Conservation (phyloP, 2,113 vertebrate species). For the Mixornis gularis region DNA sequence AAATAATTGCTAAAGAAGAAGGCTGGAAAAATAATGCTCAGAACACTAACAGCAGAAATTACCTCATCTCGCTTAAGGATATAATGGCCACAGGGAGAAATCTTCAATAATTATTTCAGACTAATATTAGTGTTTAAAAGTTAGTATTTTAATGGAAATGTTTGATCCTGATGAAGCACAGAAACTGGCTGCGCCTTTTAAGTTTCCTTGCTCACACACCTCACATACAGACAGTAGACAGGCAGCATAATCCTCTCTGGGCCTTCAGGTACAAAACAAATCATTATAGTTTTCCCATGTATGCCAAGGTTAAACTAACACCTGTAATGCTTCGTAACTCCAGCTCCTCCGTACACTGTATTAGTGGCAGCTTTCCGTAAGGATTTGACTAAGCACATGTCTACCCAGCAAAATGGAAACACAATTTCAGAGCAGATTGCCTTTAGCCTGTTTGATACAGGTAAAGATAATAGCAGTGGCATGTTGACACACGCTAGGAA, state of each 20-base stretch:
- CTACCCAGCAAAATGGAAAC: background rate
- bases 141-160: slow-evolving; percentile 52
- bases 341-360: background rate
- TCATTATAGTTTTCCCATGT: slow-evolving; percentile 12
- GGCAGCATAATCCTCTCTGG: slow-evolving; percentile 3
- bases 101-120: slow-evolving; percentile 62
- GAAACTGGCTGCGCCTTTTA: slow-evolving; percentile 42
- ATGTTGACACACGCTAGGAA: background rate
- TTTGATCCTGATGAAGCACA: slow-evolving; percentile 42
- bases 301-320: slow-evolving; percentile 44
- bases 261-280: background rate
- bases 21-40: background rate
- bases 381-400: slow-evolving; percentile 12
- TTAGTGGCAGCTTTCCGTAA: slow-evolving; percentile 24
- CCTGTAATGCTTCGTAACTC: background rate
- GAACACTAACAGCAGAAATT: slow-evolving; percentile 36
- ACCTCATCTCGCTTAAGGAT: background rate
- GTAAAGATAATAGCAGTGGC: background rate
- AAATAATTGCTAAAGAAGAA: background rate
- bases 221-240: background rate
- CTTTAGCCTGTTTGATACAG: background rate
- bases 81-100: background rate
- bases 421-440: background rate
- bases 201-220: slow-evolving; percentile 8
- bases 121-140: slow-evolving; percentile 53